Percentiles rank a stretch among this genome's conserved stretches.
Evolutionary conservation across 2,113 vertebrate genomes (phyloP).

Genomic region (Calypte anna): DNA sequence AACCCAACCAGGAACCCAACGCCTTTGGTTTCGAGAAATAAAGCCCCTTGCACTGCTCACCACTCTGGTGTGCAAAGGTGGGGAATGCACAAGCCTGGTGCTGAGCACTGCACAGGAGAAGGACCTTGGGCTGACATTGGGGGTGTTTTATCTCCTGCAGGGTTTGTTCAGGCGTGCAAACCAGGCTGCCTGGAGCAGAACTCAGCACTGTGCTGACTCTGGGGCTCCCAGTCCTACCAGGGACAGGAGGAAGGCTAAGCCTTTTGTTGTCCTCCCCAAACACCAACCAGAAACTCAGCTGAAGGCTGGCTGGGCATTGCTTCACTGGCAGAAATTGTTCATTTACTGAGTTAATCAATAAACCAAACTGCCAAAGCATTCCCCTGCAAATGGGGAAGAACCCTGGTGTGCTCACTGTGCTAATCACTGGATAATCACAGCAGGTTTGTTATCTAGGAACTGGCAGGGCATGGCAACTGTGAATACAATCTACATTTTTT

Average conservation of each 20-base stretch:
- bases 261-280: background rate
- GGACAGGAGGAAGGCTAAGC: background rate
- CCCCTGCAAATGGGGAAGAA: background rate
- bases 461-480: background rate
- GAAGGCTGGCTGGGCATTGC: background rate
- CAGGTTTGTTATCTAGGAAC: background rate
- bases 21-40: fast-evolving
- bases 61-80: background rate
- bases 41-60: fast-evolving
- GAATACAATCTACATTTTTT: background rate
- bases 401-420: background rate
- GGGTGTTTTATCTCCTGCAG: background rate
- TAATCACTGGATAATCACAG: background rate
- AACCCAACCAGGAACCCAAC: background rate
- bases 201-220: no score
- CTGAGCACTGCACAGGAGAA: fast-evolving
- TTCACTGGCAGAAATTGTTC: background rate
- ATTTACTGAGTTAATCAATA: background rate
- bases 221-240: no score
- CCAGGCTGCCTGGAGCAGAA: background rate
- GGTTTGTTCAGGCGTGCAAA: background rate
- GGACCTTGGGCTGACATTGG: conserved; percentile 49
- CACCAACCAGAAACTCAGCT: fast-evolving
- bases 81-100: fast-evolving
- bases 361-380: background rate